A percentile compares a stretch with the other conserved stretches of the same genome.
These are phyloP conservation scores for Macrotrachela quadricornifera DNA, from an alignment of 1,140 invertebrate species.

Conservation along the genomic window DNA sequence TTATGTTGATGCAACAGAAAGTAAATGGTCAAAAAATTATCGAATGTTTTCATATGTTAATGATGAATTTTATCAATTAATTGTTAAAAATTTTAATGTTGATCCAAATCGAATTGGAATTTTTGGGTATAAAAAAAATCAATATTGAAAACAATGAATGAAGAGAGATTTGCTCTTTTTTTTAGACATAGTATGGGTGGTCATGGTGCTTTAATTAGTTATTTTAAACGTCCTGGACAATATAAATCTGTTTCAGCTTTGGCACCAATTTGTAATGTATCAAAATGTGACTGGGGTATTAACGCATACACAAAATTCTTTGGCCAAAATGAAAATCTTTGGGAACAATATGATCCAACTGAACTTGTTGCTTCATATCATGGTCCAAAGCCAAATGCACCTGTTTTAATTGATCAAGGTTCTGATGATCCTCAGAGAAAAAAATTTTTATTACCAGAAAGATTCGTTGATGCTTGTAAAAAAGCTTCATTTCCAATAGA, in stretches of 20 bases:
- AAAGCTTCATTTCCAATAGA: conserved; percentile 45
- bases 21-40: conserved; percentile 79
- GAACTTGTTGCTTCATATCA: conserved; percentile 53
- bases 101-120: conserved; percentile 6
- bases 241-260: conserved; percentile 85
- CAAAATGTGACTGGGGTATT: conserved; percentile 57
- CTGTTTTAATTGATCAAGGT: conserved; percentile 39
- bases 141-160: conserved; percentile 43
- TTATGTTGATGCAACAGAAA: conserved; percentile 71
- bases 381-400: conserved; percentile 36
- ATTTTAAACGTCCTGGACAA: conserved; percentile 66
- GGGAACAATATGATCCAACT: conserved; percentile 52
- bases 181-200: conserved; percentile 91
- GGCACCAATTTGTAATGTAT: conserved; percentile 78
- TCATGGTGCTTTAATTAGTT: conserved; percentile 76
- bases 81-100: not conserved
- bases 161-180: conserved; percentile 39
- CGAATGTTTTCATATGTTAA: conserved; percentile 91
- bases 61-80: conserved; percentile 39
- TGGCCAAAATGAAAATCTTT: conserved; percentile 30
- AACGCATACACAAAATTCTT: conserved; percentile 64
- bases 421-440: conserved; percentile 51
- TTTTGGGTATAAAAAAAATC: conserved; percentile 43
- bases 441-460: conserved; percentile 61
- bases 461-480: conserved; percentile 50